Conservation (phyloP, 2,797 vertebrate genomes). For the Diglossa cyanea region DNA sequence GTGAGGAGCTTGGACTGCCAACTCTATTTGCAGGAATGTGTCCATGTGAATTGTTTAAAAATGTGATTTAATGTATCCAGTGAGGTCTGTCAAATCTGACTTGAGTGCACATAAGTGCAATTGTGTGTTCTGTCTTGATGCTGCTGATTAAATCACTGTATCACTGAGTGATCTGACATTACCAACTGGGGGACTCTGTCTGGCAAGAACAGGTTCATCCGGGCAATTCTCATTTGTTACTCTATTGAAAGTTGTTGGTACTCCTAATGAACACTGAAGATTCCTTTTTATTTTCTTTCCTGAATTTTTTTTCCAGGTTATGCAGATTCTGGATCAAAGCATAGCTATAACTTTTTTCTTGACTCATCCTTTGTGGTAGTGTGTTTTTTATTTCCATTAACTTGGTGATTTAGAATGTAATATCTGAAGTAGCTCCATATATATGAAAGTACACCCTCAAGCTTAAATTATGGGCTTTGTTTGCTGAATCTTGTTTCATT, state of each 20-base stretch:
- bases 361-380: neutral
- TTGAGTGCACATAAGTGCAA: fast-evolving
- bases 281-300: neutral
- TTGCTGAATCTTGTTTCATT: neutral
- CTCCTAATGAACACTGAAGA: neutral
- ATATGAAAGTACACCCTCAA: neutral
- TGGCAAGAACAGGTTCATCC: neutral
- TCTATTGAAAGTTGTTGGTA: neutral
- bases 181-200: neutral
- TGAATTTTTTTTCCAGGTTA: neutral
- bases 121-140: neutral
- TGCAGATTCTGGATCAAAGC: neutral
- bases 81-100: neutral
- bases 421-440: neutral
- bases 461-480: neutral
- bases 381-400: neutral
- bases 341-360: neutral
- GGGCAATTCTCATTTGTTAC: neutral
- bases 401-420: neutral
- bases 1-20: neutral
- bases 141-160: neutral
- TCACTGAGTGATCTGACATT: neutral
- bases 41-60: neutral
- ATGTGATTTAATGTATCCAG: neutral
- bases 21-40: neutral